Evolutionary conservation across 1,140 invertebrate species (phyloP).

Genomic region (Drosophila nigrodunni): DNA sequence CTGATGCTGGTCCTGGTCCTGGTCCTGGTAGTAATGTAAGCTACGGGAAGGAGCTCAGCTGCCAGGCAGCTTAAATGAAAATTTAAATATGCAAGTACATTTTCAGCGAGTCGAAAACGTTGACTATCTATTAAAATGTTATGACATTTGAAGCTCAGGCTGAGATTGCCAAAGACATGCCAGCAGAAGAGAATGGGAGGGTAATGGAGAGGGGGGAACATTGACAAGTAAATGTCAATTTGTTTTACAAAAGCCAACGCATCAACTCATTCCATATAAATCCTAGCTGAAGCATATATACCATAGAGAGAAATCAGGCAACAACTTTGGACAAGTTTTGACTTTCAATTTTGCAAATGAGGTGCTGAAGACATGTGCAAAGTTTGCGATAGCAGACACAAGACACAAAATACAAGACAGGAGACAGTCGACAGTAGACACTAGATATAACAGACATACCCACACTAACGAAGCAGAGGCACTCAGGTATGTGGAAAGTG

Average conservation of each 20-base stretch:
- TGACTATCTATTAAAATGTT: conserved; percentile 76
- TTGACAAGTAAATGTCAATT: conserved; percentile 80
- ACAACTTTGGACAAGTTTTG: conserved; percentile 76
- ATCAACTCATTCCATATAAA: conserved; percentile 31
- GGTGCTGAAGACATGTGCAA: conserved; percentile 74
- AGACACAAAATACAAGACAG: conserved; percentile 19
- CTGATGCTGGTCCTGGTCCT: neutral
- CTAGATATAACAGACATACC: neutral
- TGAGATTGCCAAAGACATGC: conserved; percentile 31
- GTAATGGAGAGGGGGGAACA: conserved; percentile 13
- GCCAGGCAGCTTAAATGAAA: conserved; percentile 34
- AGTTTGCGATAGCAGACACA: conserved; percentile 60
- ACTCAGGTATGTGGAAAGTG: conserved; percentile 18
- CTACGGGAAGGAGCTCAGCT: neutral
- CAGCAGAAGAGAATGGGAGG: too few relatives aligned
- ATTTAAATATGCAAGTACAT: conserved; percentile 80
- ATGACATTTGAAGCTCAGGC: conserved; percentile 61
- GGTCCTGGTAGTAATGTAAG: neutral
- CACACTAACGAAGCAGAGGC: conserved; percentile 12
- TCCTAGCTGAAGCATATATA: neutral
- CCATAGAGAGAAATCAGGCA: conserved; percentile 15
- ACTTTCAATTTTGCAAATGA: conserved; percentile 81
- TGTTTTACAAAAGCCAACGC: conserved; percentile 65
- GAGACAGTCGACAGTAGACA: conserved; percentile 19
- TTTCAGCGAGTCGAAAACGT: conserved; percentile 53